Evolutionary conservation across 2,888 invertebrate genomes (phyloP).

Genomic region (Aleiodes leptofemur): DNA sequence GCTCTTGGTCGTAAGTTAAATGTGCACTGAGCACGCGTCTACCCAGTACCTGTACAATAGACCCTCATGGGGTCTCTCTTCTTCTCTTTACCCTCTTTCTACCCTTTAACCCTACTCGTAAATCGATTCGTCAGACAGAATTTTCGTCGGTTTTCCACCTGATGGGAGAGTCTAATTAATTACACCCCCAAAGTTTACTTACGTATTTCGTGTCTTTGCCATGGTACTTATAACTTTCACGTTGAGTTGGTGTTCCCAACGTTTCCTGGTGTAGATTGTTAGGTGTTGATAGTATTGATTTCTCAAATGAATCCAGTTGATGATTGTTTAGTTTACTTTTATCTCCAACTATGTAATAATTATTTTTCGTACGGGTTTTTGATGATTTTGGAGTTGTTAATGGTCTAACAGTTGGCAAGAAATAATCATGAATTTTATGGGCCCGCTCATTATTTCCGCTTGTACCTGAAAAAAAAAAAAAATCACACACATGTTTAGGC

Average conservation of each 20-base stretch:
- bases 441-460: neutral
- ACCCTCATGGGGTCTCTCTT: constrained; percentile 1
- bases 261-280: constrained; percentile 3
- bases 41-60: constrained; percentile 27
- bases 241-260: neutral
- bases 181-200: constrained; percentile 24
- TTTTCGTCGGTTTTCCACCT: constrained; percentile 31
- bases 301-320: neutral
- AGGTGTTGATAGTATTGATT: constrained; percentile 18
- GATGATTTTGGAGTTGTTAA: constrained; percentile 5
- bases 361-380: no score
- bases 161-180: constrained; percentile 33
- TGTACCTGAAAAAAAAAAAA: neutral
- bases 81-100: constrained; percentile 1
- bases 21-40: constrained; percentile 41
- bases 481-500: no score
- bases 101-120: constrained; percentile 28
- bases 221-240: constrained; percentile 30
- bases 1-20: constrained; percentile 43
- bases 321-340: constrained; percentile 3
- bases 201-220: constrained; percentile 36
- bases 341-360: neutral
- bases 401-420: constrained; percentile 12
- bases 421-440: neutral
- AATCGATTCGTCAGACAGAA: constrained; percentile 32